These are phyloP conservation scores for Drosophila melanosoma DNA, from an alignment of 2,888 invertebrate genomes.

Conservation along the genomic window DNA sequence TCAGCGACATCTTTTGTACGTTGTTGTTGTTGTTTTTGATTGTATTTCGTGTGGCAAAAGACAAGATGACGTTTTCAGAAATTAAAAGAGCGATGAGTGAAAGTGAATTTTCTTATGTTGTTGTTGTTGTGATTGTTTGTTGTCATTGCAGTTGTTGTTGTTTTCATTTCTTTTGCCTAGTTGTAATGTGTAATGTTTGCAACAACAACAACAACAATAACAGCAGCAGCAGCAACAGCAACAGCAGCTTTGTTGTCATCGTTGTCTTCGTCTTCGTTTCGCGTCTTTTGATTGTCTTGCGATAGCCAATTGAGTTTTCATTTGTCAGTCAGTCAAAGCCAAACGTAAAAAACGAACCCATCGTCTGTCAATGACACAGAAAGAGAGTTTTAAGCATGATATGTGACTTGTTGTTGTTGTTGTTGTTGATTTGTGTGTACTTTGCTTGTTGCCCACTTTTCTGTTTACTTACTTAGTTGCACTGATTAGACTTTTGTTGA, in stretches of 20 bases:
- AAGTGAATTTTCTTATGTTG: constrained; percentile 72
- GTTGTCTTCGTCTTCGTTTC: constrained; percentile 49
- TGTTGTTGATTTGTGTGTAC: constrained; percentile 49
- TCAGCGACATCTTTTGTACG: constrained; percentile 68
- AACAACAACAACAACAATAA: constrained; percentile 42
- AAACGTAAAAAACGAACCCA: constrained; percentile 56
- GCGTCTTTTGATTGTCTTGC: constrained; percentile 77
- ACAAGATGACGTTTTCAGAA: constrained; percentile 77
- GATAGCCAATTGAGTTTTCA: constrained; percentile 81
- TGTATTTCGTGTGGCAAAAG: constrained; percentile 45
- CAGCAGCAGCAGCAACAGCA: constrained; percentile 32
- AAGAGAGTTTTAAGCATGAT: constrained; percentile 75
- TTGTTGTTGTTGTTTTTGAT: constrained; percentile 26
- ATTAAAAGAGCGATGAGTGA: constrained; percentile 76
- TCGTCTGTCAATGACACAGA: constrained; percentile 78
- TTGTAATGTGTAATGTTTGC: constrained; percentile 75
- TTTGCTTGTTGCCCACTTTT: constrained; percentile 58
- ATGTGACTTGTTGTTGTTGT: constrained; percentile 63
- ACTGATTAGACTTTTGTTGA: constrained; percentile 67
- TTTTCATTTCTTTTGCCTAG: constrained; percentile 74
- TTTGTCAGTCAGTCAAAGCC: constrained; percentile 72
- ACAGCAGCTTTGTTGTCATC: constrained; percentile 48
- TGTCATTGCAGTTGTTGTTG: constrained; percentile 38
- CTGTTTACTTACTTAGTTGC: constrained; percentile 50
- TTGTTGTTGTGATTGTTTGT: constrained; percentile 24